A percentile compares a stretch with the other conserved stretches of the same genome.
Conservation (phyloP, 1,140 invertebrate genomes). For the Meloidogyne floridensis region DNA sequence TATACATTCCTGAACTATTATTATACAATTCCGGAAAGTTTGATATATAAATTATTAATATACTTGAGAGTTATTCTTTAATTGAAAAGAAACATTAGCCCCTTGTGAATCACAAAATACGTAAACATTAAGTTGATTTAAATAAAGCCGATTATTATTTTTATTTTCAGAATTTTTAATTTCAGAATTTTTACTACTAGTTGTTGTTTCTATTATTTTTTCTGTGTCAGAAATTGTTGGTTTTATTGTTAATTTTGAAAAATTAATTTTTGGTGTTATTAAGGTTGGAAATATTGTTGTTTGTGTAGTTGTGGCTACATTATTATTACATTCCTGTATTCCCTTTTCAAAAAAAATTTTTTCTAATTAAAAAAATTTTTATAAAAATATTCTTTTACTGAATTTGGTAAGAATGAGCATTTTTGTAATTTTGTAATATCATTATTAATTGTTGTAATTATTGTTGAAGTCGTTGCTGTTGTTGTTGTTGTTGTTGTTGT, state of each 20-base stretch:
- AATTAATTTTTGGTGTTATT: not conserved
- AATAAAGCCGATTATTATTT: not conserved
- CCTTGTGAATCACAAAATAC: constrained; percentile 44
- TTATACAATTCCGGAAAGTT: too few species aligned
- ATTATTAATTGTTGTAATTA: not conserved
- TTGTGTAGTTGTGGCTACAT: not conserved
- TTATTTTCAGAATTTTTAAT: not conserved
- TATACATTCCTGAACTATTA: too few species aligned
- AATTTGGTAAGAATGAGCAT: not conserved
- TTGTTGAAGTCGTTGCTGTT: not conserved
- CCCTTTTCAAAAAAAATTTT: not conserved
- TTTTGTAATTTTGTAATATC: not conserved
- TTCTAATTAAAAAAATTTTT: not conserved
- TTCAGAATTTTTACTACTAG: too few species aligned
- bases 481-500: not conserved
- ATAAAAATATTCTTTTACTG: not conserved
- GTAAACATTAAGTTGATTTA: constrained; percentile 31
- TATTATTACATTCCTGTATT: not conserved
- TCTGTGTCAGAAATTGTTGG: too few species aligned
- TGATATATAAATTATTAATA: not conserved
- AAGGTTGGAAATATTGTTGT: not conserved
- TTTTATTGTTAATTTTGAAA: too few species aligned
- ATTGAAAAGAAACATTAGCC: constrained; percentile 48
- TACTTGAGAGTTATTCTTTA: constrained; percentile 21
- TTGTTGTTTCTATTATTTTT: too few species aligned